Percentiles rank a stretch among this genome's conserved stretches.
Conservation (phyloP, 1,140 invertebrate genomes). For the Camponotus pennsylvanicus region DNA sequence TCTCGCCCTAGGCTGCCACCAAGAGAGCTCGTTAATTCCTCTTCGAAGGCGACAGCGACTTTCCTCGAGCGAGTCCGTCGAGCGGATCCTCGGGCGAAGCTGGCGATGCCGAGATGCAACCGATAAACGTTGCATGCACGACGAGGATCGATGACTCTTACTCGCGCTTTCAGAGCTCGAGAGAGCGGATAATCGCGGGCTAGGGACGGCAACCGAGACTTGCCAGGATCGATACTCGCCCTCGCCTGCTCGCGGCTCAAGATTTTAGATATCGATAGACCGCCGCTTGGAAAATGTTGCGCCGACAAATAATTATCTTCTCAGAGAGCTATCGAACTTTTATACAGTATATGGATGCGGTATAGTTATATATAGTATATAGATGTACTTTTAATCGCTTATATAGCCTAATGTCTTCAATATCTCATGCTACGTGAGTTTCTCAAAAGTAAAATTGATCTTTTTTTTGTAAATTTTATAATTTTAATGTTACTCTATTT, state of each 20-base stretch:
- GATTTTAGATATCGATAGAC: neutral
- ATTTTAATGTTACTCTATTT: too few species aligned
- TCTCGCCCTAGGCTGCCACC: slow-evolving; percentile 21
- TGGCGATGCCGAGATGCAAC: neutral
- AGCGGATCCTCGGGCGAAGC: slow-evolving; percentile 1
- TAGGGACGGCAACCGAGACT: neutral
- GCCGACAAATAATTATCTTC: neutral
- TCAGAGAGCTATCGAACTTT: neutral
- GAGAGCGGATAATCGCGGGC: neutral
- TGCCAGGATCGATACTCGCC: neutral
- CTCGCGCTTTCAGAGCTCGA: neutral
- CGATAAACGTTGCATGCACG: neutral
- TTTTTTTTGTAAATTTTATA: too few species aligned
- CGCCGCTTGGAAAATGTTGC: too few species aligned
- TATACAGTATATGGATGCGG: neutral
- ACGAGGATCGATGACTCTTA: slow-evolving; percentile 16
- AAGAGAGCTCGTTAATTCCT: slow-evolving; percentile 69
- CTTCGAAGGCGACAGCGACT: neutral
- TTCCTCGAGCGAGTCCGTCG: neutral
- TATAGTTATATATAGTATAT: too few species aligned
- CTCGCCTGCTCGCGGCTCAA: neutral
- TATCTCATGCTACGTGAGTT: too few species aligned
- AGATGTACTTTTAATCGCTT: neutral
- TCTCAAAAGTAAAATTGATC: too few species aligned
- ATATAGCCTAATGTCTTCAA: too few species aligned